Base-by-base conservation (phyloP, 2,888 invertebrate genomes). In the Anticlea derivata region DNA sequence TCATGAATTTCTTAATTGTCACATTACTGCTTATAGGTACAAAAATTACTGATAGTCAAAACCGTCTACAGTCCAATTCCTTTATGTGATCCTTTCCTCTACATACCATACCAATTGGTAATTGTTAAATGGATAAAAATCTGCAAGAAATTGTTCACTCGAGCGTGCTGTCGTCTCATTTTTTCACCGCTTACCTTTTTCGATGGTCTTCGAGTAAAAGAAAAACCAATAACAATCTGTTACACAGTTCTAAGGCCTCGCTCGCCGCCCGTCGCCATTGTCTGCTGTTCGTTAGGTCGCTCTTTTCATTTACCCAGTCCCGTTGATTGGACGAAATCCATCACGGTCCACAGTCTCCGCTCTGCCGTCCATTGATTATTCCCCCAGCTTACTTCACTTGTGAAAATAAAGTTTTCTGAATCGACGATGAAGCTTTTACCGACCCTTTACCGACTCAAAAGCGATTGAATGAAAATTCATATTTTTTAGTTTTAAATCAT, bases 191-290 rank as follows among this genome's bases (percentile, higher is more conserved):
- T 70, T 63, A 60, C 63, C 59, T 60, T 66, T 66, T 65, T 68
- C 59, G 54, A 65, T 41, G 57, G 41, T 63, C 64, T 59, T 53
- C 50, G 65, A 61, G 64, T 62, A 68, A 60, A 65, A 63, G 61
- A 63, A 68, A 73, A 78, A 73, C 72, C 75, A 78, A 80, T 74
- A 78, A 76, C 78, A 80, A 79, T 79, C 73, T 74, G 76, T 75
- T 74, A 76, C 67, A 61, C 67, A 62, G 66, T 70, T 68, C 68
- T 70, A 73, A 76, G 74, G 78, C 68, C 65, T 67, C 60, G 62
- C 60, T 63, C 43, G 40, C 58, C 68, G 38, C 35, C 29, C 29
- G 45, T 35, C 41, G 44, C 46, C 34, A 75, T 75, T 77, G 73
- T 77, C 70, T 68, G 61, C 60, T 65, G 70, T 77, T 78, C 74